Percentiles rank a stretch among this genome's conserved stretches.
Conservation (phyloP, 2,888 invertebrate genomes). For the Drosophila quasianomalipes region DNA sequence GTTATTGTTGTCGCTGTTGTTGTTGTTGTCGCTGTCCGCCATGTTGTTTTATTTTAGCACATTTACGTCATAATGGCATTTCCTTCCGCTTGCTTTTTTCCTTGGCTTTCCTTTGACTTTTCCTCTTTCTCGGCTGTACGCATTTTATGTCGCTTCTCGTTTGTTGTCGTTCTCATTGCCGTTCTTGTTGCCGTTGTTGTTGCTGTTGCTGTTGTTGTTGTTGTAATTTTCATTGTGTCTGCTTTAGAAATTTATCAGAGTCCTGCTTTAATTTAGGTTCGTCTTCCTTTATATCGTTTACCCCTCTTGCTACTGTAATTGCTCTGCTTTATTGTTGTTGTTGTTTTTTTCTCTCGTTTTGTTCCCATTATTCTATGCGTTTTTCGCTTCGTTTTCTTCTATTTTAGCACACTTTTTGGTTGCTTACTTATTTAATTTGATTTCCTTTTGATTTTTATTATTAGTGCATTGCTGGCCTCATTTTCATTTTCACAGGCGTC, state of each 20-base stretch:
- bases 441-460: conserved; percentile 79
- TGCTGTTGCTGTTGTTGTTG: conserved; percentile 19
- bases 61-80: conserved; percentile 83
- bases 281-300: conserved; percentile 48
- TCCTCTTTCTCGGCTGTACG: conserved; percentile 58
- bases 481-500: conserved; percentile 42
- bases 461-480: conserved; percentile 56
- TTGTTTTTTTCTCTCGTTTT: conserved; percentile 3
- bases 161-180: conserved; percentile 8
- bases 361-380: conserved; percentile 23
- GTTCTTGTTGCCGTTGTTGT: background rate
- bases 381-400: conserved; percentile 28
- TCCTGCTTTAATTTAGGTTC: conserved; percentile 59
- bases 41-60: conserved; percentile 82
- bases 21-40: conserved; percentile 70
- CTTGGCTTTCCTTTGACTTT: conserved; percentile 63
- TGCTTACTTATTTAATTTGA: conserved; percentile 77
- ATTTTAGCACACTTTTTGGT: conserved; percentile 50
- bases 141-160: conserved; percentile 63
- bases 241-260: conserved; percentile 63
- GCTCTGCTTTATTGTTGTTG: conserved; percentile 60
- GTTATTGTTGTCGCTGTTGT: conserved; percentile 15
- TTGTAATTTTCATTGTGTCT: conserved; percentile 70
- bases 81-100: conserved; percentile 71
- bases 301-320: conserved; percentile 61